These are phyloP conservation scores for Champsocephalus gunnari DNA, from an alignment of 2,797 vertebrate species.

Conservation along the genomic window DNA sequence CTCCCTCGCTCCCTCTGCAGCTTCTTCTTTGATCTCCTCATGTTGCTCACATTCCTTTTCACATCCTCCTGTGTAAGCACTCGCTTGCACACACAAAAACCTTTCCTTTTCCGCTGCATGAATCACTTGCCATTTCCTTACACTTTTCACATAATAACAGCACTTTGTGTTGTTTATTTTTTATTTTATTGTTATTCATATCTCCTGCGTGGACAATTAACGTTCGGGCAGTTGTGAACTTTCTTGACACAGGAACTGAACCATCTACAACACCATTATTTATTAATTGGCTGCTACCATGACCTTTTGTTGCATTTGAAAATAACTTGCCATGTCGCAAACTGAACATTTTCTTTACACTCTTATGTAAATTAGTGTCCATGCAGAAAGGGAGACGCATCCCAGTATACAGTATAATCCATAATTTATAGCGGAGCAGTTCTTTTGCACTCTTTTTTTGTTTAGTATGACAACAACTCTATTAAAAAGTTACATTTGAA, in stretches of 20 bases:
- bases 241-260: constrained; percentile 3
- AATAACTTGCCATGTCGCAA: constrained; percentile 7
- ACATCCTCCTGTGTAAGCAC: background rate
- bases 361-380: constrained; percentile 30
- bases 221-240: constrained; percentile 10
- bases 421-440: constrained; percentile 16
- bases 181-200: constrained; percentile 20
- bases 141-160: background rate
- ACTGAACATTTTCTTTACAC: constrained; percentile 24
- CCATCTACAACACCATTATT: constrained; percentile 7
- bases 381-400: constrained; percentile 22
- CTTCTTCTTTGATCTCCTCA: constrained; percentile 24
- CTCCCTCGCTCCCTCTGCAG: background rate
- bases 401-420: too few species aligned
- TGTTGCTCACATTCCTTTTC: constrained; percentile 26
- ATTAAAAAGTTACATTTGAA: constrained; percentile 13
- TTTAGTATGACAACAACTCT: constrained; percentile 26
- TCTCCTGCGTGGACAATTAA: background rate
- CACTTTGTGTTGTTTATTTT: constrained; percentile 11
- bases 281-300: constrained; percentile 1
- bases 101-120: background rate
- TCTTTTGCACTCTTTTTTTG: constrained; percentile 20
- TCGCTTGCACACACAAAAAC: background rate
- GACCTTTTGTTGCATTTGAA: constrained; percentile 13
- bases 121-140: constrained; percentile 2